Evolutionary conservation across 2,888 invertebrate species (phyloP).

Genomic region (Melanotus villosus): DNA sequence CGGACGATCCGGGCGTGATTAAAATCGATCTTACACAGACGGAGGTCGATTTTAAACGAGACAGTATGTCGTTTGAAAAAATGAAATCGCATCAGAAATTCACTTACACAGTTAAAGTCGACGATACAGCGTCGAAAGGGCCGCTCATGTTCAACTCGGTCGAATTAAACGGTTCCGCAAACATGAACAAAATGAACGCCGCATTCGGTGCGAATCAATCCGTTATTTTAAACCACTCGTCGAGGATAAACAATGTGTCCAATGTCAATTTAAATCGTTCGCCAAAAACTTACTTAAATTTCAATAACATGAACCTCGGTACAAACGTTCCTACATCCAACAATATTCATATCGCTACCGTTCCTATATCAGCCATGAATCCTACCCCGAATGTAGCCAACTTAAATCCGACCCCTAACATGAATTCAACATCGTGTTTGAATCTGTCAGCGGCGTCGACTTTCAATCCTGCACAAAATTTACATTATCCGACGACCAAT

Average conservation of each 20-base stretch:
- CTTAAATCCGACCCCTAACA: background rate
- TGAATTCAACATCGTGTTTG: background rate
- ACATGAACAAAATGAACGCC: slow-evolving; percentile 1
- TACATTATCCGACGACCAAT: slow-evolving; percentile 17
- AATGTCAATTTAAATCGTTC: background rate
- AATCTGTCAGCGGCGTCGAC: slow-evolving; percentile 2
- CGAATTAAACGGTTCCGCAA: slow-evolving; percentile 13
- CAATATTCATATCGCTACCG: background rate
- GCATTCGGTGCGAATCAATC: slow-evolving; percentile 51
- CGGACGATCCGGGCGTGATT: slow-evolving; percentile 50
- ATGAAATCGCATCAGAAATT: slow-evolving; percentile 52
- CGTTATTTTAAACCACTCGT: slow-evolving; percentile 57
- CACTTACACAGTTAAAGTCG: slow-evolving; percentile 55
- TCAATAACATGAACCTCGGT: slow-evolving; percentile 6
- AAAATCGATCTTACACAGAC: slow-evolving; percentile 58
- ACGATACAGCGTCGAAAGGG: slow-evolving; percentile 43
- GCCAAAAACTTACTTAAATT: slow-evolving; percentile 2
- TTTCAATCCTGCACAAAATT: slow-evolving; percentile 7
- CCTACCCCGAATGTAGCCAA: background rate
- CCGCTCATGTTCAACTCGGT: background rate
- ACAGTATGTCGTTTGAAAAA: background rate
- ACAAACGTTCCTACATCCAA: slow-evolving; percentile 6
- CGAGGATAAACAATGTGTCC: slow-evolving; percentile 48
- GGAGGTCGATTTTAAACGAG: slow-evolving; percentile 15
- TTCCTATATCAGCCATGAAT: background rate